Evolutionary conservation across 2,113 vertebrate genomes (phyloP).

Genomic region (Callithrix jacchus): DNA sequence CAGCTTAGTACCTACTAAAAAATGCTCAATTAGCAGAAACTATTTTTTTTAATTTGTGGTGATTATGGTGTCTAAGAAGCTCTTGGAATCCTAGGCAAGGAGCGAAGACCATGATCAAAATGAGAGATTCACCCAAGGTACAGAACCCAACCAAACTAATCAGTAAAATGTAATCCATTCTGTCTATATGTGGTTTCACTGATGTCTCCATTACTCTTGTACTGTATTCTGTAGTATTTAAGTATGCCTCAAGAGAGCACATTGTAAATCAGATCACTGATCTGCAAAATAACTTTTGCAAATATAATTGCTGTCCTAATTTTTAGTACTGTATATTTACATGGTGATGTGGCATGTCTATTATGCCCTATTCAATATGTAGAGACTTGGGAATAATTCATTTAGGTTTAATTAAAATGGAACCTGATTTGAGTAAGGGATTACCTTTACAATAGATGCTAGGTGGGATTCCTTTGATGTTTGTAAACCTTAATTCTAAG

Average conservation of each 20-base stretch:
- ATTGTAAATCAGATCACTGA: neutral
- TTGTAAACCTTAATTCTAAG: neutral
- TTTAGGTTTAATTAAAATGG: slow-evolving; percentile 42
- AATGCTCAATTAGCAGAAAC: neutral
- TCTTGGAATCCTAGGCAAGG: neutral
- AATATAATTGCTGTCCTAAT: neutral
- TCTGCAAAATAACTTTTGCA: neutral
- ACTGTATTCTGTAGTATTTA: neutral
- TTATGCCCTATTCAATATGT: neutral
- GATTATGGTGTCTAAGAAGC: neutral
- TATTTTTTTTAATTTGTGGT: neutral
- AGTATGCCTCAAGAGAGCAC: neutral
- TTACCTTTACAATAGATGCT: neutral
- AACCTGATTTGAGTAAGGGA: slow-evolving; percentile 50
- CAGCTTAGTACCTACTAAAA: neutral
- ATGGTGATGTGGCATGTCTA: neutral
- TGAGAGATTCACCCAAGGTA: neutral
- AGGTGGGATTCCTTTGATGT: neutral
- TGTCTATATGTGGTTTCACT: neutral
- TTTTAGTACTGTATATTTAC: neutral
- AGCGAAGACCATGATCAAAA: neutral
- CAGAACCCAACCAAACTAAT: neutral
- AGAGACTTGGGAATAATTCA: neutral
- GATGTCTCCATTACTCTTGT: neutral
- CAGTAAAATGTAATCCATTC: neutral